Evolutionary conservation across 2,797 vertebrate genomes (phyloP).

Genomic region (Rhabdomys pumilio): DNA sequence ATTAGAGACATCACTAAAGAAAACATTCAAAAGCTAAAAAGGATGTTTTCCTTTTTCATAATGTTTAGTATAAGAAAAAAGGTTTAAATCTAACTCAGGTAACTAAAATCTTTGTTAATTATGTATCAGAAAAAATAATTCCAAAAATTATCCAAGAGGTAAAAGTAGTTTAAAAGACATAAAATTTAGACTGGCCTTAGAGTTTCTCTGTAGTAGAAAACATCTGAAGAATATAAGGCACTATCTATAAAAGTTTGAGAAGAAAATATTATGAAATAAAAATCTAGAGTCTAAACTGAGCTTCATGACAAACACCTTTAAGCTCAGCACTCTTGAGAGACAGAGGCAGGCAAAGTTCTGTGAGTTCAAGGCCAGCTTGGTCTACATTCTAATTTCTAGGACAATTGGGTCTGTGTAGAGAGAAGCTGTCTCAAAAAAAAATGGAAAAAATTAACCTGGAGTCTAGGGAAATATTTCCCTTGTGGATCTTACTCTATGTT

Average conservation of each 20-base stretch:
- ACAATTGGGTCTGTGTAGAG: neutral
- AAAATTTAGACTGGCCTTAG: conserved; percentile 38
- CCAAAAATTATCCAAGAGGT: neutral
- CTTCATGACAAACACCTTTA: neutral
- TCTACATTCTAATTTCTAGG: neutral
- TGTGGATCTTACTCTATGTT: neutral
- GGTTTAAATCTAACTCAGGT: neutral
- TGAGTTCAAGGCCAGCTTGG: neutral
- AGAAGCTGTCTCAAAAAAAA: neutral
- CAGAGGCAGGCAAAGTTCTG: neutral
- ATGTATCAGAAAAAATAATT: neutral
- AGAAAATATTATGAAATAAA: neutral
- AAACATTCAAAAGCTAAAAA: conserved; percentile 52
- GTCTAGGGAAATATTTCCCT: neutral
- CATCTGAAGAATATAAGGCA: conserved; percentile 13
- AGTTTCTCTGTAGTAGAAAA: conserved; percentile 16
- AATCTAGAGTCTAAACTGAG: neutral
- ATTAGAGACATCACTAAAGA: conserved; percentile 54
- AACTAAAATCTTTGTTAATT: conserved; percentile 36
- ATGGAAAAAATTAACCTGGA: neutral
- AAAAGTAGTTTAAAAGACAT: conserved; percentile 37
- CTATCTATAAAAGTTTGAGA: neutral
- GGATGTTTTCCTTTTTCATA: neutral
- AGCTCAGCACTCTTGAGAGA: neutral
- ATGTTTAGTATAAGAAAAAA: conserved; percentile 6